Evolutionary conservation across 1,140 invertebrate species (phyloP), one percentile per base, ranked within the genome.

Genomic region (Hyles vespertilio): DNA sequence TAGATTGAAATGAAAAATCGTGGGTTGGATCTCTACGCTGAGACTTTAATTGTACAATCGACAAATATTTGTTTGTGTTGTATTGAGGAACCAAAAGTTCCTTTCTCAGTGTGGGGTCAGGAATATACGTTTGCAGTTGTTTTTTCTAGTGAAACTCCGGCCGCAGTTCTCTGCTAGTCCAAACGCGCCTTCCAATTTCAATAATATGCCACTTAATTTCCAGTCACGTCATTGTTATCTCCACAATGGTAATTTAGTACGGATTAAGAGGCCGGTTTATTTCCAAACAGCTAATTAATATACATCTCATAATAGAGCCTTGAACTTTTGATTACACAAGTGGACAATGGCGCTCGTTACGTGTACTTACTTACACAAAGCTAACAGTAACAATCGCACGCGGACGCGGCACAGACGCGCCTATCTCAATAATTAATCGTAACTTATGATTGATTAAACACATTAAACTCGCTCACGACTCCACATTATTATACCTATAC

Each of bases 351-450:
- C 65, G 59, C 76, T 82, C 65, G 72, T 84, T 84, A 84, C 77
- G 75, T 81, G 74, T 74, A 69, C 74, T 71, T 77, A 77, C 71
- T 73, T 71, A 66, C 64, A 71, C 69, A 73, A 76, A 79, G 63
- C 22, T 22, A 22, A 22, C 22, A 22, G 67, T 62, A 70, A 77
- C 76, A 82, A 79, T 82, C 81, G 70, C 55, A 74, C 59, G 61
- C 22, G 22, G 22, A 22, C 22, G 22, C 22, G 65, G 72, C 68
- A 72, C 68, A 62, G 74, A 66, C 63, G 60, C 68, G 72, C 77
- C 61, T 87, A 85, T 85, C 83, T 88, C 56, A 72, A 77, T 87
- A 89, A 87, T 87, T 89, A 87, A 87, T 89, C 83, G 81, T 80
- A 66, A 54, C 69, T 79, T 82, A 84, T 87, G 86, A 89, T 89